A percentile compares a stretch with the other conserved stretches of the same genome.
Evolutionary conservation across 2,888 invertebrate genomes (phyloP).

Genomic region (Agrilus cyanescens): DNA sequence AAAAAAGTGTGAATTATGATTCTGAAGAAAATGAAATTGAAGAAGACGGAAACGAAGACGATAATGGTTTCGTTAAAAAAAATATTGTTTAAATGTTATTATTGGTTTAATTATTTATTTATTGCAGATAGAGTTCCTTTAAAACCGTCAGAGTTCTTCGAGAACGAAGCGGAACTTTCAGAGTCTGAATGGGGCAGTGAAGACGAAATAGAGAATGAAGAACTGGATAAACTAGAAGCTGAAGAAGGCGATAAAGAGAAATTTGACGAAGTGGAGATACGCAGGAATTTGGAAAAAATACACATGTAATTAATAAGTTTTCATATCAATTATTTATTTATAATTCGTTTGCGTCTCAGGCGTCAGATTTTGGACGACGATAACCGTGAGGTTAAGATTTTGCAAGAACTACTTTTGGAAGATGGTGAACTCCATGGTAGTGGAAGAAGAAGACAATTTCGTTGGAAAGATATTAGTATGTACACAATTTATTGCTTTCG

Average conservation of each 20-base stretch:
- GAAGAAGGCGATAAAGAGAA: conserved; percentile 79
- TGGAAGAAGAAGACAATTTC: conserved; percentile 67
- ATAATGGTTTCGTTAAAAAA: neutral
- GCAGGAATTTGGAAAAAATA: conserved; percentile 68
- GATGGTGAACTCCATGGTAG: conserved; percentile 77
- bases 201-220: conserved; percentile 69
- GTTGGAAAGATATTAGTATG: conserved; percentile 70
- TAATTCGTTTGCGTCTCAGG: conserved; percentile 32
- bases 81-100: neutral
- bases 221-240: conserved; percentile 65
- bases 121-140: conserved; percentile 18
- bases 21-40: conserved; percentile 72
- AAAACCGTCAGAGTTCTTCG: conserved; percentile 62
- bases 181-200: conserved; percentile 85
- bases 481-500: neutral
- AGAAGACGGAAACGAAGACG: conserved; percentile 2
- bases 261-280: conserved; percentile 66
- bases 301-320: conserved; percentile 53
- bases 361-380: conserved; percentile 80
- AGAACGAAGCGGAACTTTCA: conserved; percentile 83
- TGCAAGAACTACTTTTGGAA: conserved; percentile 79
- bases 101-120: neutral
- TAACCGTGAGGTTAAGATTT: conserved; percentile 66
- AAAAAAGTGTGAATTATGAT: conserved; percentile 54
- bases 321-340: neutral